These are phyloP conservation scores for Eupelmus urozonus DNA, from an alignment of 2,888 invertebrate genomes.

Conservation along the genomic window DNA sequence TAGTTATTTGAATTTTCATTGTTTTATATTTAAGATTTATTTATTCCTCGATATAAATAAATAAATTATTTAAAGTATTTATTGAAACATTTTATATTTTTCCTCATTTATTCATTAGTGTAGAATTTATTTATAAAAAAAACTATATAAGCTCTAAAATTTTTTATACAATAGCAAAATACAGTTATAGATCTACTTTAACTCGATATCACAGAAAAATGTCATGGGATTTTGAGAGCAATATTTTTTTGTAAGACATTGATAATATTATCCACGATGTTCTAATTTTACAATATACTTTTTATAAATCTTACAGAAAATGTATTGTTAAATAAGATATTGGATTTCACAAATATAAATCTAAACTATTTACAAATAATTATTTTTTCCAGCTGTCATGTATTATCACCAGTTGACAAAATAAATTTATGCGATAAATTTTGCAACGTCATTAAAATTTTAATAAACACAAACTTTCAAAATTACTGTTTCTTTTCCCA, in stretches of 20 bases:
- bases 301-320: conserved; percentile 23
- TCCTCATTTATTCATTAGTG: not conserved
- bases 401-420: not conserved
- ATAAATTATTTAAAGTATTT: no score
- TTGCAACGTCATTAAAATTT: conserved; percentile 33
- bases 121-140: conserved; percentile 37
- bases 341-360: conserved; percentile 13
- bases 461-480: conserved; percentile 31
- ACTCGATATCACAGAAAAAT: conserved; percentile 16
- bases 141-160: not conserved
- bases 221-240: not conserved
- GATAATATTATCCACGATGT: not conserved
- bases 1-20: no score
- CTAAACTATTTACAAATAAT: conserved; percentile 13
- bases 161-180: conserved; percentile 6
- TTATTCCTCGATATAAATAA: no score
- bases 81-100: no score
- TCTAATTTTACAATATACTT: not conserved
- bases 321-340: not conserved
- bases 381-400: not conserved
- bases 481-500: conserved; percentile 15
- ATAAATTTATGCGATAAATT: conserved; percentile 1
- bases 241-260: not conserved
- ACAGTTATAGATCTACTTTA: conserved; percentile 10
- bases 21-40: no score